Evolutionary conservation across 2,797 vertebrate genomes (phyloP), one percentile per base, ranked within the genome.

Genomic region (Sphenopsis melanotis): DNA sequence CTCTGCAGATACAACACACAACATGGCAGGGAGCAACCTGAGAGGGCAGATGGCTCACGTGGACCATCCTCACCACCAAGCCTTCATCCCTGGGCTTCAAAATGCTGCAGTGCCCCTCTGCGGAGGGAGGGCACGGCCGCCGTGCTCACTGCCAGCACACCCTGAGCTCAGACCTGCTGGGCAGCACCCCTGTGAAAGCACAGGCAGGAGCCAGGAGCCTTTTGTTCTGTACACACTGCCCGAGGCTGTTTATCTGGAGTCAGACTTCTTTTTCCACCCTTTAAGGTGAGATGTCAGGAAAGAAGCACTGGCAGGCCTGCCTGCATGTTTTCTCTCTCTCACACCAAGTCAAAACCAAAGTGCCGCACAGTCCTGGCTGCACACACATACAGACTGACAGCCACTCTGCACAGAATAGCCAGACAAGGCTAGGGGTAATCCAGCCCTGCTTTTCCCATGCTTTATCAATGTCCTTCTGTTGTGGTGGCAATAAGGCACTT

Each of bases 91-190:
- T 0, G 1, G 46, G 10, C 80, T 94, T 44, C 68, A 19, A 37
- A 82, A 87, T 6, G 30, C 84, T 3, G 5, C 85, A 94, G 88
- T 92, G 96, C 75, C 95, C 70, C 90, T 92, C 66, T 29, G 90
- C 8, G 61, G 95, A 50, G 66, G 60, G 60, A 4, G 36, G 24
- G 37, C 4, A 3, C 6, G 0, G 23, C 50, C 2, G 0, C 6
- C 12, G 39, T 17, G 4, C 84, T 70, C 29, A 0, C 44, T 29
- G 69, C 56, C 82, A 55, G 0, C 12, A 2, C 49, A 9, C 24
- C 44, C 53, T 1, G 55, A 66, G 71, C 83, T 6, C n/a, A 12
- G 49, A 18, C 12, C 74, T 70, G 56, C 65, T 21, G 50, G 26
- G 12, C 71, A 71, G 15, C 39, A 3, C 12, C 57, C 16, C 44